Evolutionary conservation across 30 jellyfish, hydroid and myxozoan genomes (phyloP), one percentile per base, ranked within the genome.

Genomic region (Mastigias papua): DNA sequence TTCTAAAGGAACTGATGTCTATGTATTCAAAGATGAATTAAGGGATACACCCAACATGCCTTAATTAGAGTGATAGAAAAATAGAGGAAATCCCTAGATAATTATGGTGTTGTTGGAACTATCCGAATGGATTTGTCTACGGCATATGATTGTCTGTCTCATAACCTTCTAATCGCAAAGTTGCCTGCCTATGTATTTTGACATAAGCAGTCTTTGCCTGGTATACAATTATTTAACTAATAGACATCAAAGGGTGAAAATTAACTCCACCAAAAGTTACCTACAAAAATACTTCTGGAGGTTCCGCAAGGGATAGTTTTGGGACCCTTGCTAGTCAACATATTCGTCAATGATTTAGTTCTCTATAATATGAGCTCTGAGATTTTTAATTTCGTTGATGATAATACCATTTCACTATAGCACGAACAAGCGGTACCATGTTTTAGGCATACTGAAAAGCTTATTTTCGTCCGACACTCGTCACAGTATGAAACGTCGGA

Each of bases 111-210:
- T 25, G 80, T 68, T 0, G 80, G 80, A 26, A 68, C 80, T 29
- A 68, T 68, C 57, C 80, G 25, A 29, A 68, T 68, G 63, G 80
- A 68, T 21, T 68, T 68, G 15, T 68, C 54, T 3, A 29, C 25
- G 57, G n/a, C 57, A 54, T 29, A 68, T 68, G 80, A 68, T 34
- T 65, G 35, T 68, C 80, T 68, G 72, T 23, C 72, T 78, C 89
- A 20, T 60, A 48, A 10, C 72, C 63, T 78, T 48, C 72, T 78
- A 1, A 78, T 78, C 4, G 89, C 89, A 60, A 78, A 78, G 89
- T 51, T 48, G 26, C 83, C 89, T 33, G 83, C 89, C 34, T 27
- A 78, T 48, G 89, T 61, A 1, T 78, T n/a, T 78, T 1, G 27
- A n/a, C 34, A 48, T 42, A 23, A 42, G 25, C 72, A 61, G 50